Evolutionary conservation across 92 coral and sea anemone genomes (phyloP).

Genomic region (Umimayanthus kanabou): DNA sequence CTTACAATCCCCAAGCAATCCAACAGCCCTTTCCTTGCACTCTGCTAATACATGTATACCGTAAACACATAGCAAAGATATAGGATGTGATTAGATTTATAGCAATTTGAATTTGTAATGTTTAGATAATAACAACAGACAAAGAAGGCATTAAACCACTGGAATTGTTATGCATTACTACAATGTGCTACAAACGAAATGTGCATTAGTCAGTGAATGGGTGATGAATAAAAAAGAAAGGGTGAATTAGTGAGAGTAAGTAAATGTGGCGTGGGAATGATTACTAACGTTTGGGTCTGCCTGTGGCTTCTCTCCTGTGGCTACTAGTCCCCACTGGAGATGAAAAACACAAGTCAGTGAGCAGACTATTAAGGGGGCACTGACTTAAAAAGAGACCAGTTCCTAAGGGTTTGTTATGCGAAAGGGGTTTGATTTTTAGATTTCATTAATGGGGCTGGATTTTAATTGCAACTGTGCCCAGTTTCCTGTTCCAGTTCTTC

Average conservation of each 20-base stretch:
- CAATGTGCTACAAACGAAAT: not conserved
- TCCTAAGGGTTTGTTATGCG: not conserved
- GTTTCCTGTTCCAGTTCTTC: too few species aligned
- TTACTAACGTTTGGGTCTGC: slow-evolving; percentile 28
- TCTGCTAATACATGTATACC: too few species aligned
- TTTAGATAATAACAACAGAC: too few species aligned
- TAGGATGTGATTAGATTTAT: too few species aligned
- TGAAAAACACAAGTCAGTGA: slow-evolving; percentile 11
- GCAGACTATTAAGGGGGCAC: not conserved
- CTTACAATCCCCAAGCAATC: too few species aligned
- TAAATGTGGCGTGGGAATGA: not conserved
- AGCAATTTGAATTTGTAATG: too few species aligned
- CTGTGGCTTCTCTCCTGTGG: slow-evolving; percentile 28
- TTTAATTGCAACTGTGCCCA: too few species aligned
- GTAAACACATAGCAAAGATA: too few species aligned
- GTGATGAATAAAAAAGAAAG: not conserved
- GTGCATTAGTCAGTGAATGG: not conserved
- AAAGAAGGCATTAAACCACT: too few species aligned
- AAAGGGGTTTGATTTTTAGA: too few species aligned
- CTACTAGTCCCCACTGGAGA: slow-evolving; percentile 31
- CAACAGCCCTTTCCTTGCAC: too few species aligned
- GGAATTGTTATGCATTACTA: not conserved
- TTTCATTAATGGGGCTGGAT: too few species aligned
- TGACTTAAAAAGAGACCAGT: not conserved
- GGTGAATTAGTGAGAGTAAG: not conserved